phyloP scores from a whole-genome alignment of 2,113 vertebrate species.

The Sialia sialis region DNA sequence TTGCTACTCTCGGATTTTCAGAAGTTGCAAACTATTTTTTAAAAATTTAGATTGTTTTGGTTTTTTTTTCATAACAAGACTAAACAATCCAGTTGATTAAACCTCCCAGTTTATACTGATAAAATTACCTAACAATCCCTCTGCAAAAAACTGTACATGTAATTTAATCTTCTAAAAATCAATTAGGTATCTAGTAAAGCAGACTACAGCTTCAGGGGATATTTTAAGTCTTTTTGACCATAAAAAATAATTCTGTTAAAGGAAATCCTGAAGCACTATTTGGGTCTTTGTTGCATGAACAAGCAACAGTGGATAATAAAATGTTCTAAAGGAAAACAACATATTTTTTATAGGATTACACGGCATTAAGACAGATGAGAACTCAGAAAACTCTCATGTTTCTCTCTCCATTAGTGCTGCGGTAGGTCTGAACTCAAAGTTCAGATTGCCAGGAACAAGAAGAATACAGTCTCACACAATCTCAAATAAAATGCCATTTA shows the following conservation, averaged over 20 bases:
- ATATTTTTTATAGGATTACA: neutral
- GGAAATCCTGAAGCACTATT: neutral
- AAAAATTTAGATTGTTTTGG: neutral
- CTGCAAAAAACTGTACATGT: neutral
- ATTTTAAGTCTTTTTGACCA: neutral
- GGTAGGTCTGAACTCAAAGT: neutral
- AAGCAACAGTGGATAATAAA: neutral
- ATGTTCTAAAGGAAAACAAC: neutral
- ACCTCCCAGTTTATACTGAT: neutral
- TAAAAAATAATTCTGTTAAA: neutral
- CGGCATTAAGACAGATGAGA: neutral
- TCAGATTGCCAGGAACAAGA: neutral
- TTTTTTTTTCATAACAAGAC: neutral
- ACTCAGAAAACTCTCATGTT: neutral
- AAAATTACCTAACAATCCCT: neutral
- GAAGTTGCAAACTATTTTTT: neutral
- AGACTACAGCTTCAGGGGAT: neutral
- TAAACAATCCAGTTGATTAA: neutral
- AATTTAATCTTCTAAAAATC: neutral
- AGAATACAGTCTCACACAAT: neutral
- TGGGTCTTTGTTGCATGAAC: neutral
- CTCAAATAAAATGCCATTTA: neutral
- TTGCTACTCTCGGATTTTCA: neutral
- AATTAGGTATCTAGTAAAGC: neutral
- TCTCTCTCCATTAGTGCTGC: neutral